Percentiles rank a stretch among this genome's conserved stretches.
These are phyloP conservation scores for Cotesia glomerata DNA, from an alignment of 1,140 invertebrate species.

Conservation along the genomic window DNA sequence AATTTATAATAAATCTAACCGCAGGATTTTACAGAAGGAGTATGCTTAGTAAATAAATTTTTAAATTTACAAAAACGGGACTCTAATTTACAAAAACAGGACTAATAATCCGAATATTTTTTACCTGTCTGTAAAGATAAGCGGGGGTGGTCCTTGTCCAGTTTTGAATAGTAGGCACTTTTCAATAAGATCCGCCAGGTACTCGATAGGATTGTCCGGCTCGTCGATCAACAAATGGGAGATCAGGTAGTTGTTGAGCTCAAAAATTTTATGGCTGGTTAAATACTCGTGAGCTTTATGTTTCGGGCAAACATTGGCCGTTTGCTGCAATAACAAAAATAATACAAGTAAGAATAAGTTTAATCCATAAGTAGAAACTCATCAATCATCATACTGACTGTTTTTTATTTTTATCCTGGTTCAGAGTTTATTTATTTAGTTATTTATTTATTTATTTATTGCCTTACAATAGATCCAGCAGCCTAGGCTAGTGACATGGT, in stretches of 20 bases:
- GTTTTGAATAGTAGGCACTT: conserved; percentile 61
- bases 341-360: neutral
- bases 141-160: conserved; percentile 55
- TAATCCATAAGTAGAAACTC: neutral
- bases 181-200: conserved; percentile 59
- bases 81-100: conserved; percentile 9
- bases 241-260: conserved; percentile 61
- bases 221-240: conserved; percentile 56
- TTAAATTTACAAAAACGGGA: conserved; percentile 10
- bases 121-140: conserved; percentile 55
- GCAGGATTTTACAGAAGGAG: neutral
- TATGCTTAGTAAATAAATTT: conserved; percentile 3
- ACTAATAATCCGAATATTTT: neutral
- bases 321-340: conserved; percentile 28
- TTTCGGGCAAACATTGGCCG: conserved; percentile 19
- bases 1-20: conserved; percentile 2
- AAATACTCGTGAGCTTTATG: conserved; percentile 52
- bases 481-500: too few species aligned
- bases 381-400: too few species aligned
- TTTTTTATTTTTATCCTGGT: too few species aligned
- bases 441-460: too few species aligned
- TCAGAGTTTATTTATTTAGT: too few species aligned
- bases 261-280: conserved; percentile 53
- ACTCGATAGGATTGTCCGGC: conserved; percentile 60
- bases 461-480: too few species aligned